Evolutionary conservation across 2,113 vertebrate genomes (phyloP).

Genomic region (Phalacrocorax brasilianus): DNA sequence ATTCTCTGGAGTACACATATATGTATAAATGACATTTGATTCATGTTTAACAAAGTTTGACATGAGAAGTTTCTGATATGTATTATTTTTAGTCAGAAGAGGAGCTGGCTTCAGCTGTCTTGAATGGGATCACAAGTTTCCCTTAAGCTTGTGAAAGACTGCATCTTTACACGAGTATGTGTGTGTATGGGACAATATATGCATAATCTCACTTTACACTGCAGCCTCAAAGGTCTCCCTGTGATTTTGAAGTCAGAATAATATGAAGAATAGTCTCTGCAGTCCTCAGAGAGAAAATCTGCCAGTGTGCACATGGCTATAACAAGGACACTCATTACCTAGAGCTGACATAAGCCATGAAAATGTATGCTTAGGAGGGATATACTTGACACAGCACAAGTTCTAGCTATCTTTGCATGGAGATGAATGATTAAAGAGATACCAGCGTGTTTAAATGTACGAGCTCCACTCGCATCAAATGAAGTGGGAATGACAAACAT

Average conservation of each 20-base stretch:
- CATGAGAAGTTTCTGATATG: background rate
- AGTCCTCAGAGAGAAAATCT: background rate
- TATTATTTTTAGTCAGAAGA: background rate
- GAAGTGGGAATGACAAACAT: background rate
- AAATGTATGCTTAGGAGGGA: background rate
- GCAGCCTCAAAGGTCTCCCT: background rate
- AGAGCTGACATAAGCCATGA: background rate
- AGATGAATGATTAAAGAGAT: background rate
- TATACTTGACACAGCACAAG: background rate
- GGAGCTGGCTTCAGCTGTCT: background rate
- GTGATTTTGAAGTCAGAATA: background rate
- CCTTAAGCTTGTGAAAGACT: background rate
- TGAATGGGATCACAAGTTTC: background rate
- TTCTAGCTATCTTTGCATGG: background rate
- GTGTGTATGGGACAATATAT: background rate
- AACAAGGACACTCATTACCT: background rate
- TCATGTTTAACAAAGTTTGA: background rate
- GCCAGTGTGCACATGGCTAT: accelerated
- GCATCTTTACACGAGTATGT: background rate
- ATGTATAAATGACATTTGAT: background rate
- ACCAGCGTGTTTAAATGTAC: background rate
- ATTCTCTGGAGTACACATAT: background rate
- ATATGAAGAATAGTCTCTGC: background rate
- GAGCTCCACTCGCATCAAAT: background rate
- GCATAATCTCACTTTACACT: background rate